phyloP scores from a whole-genome alignment of 2,797 vertebrate species.

The Lates japonicus region DNA sequence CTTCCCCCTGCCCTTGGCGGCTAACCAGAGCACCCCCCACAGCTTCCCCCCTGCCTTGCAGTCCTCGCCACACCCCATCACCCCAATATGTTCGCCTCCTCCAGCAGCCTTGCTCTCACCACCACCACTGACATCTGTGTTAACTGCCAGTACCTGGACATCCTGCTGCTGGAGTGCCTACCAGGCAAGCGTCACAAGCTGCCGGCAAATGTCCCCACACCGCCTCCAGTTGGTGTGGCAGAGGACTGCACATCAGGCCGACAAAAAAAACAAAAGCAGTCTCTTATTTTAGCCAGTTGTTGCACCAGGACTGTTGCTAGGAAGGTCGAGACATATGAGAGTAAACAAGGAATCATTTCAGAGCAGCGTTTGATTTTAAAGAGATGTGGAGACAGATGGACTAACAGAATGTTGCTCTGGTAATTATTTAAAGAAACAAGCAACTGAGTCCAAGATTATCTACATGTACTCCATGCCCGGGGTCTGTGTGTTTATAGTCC shows the following conservation, averaged over 20 bases:
- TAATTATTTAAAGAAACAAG: conserved; percentile 65
- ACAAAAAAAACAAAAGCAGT: not conserved
- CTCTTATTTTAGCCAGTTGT: conserved; percentile 25
- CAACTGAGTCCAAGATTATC: conserved; percentile 28
- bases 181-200: conserved; percentile 84
- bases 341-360: conserved; percentile 8
- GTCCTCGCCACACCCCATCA: conserved; percentile 92
- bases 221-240: conserved; percentile 45
- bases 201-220: conserved; percentile 7
- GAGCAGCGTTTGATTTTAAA: conserved; percentile 33
- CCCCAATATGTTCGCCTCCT: conserved; percentile 99
- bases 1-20: conserved; percentile 90
- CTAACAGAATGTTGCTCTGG: conserved; percentile 16
- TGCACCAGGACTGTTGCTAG: conserved; percentile 11
- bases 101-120: conserved; percentile 96
- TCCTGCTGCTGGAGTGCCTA: conserved; percentile 93
- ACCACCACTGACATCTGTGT: conserved; percentile 95
- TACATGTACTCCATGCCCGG: conserved; percentile 19
- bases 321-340: conserved; percentile 13
- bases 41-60: conserved; percentile 93
- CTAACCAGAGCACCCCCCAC: conserved; percentile 91
- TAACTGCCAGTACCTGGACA: conserved; percentile 97
- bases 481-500: conserved; percentile 41
- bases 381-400: conserved; percentile 28
- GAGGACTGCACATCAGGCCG: not conserved